Base-by-base conservation (phyloP, 2,113 vertebrate species). In the Myotis davidii region DNA sequence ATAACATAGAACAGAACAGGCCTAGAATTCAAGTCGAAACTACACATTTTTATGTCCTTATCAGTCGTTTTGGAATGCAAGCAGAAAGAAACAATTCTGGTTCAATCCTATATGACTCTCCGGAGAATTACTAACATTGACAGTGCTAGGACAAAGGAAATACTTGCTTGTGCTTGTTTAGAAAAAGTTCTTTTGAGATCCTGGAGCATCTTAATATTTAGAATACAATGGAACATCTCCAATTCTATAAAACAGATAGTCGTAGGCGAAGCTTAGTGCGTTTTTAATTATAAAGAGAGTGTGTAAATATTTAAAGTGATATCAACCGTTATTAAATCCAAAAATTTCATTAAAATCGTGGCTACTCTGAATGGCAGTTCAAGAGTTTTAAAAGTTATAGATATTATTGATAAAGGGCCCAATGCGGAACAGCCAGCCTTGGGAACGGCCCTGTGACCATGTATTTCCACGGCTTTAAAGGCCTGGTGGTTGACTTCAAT, bases 1-100 rank as follows among this genome's bases (percentile, higher is more conserved):
- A 94, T 90, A 97, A 95, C 94, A 98, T n/a, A 39, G 96, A 98
- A 97, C 96, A 98, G 96, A 94, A 96, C 27, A 97, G 94, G 90
- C 83, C 97, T 98, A 98, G 94, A 78, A 91, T 94, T 98, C 85
- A 61, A 97, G 97, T 97, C 97, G 76, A 96, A 92, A 94, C 96
- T 98, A 98, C 88, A 97, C n/a, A 1, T 95, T 96, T 97, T 96
- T 96, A 98, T 97, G 96, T 96, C 94, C 95, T 96, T 77, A 70
- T 81, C 45, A 42, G 84, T 27, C 91, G 82, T 94, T 94, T 20
- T 82, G 92, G 78, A 98, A 97, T 3, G n/a, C 59, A 96, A 94
- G 97, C 89, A 92, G 94, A 91, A 3, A 17, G 82, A 96, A 97
- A 96, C 20, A 92, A 88, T 50, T 85, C 85, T 52, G 72, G 42